phyloP scores from a whole-genome alignment of 2,797 vertebrate genomes.

The Furcifer pardalis region DNA sequence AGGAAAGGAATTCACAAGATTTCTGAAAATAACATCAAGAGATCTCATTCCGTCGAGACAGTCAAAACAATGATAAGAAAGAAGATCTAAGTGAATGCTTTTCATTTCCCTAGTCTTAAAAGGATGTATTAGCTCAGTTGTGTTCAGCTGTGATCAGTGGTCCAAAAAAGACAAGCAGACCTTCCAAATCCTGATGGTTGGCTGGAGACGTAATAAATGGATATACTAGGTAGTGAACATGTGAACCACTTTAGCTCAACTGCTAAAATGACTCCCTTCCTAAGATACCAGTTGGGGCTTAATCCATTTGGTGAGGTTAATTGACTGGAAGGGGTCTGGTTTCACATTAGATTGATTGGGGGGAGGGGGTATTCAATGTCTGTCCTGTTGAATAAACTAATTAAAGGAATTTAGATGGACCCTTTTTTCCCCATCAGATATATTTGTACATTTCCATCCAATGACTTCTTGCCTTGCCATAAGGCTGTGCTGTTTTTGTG shows the following conservation, averaged over 20 bases:
- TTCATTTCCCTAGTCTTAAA: too few relatives aligned
- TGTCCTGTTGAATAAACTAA: neutral
- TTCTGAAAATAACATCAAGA: too few relatives aligned
- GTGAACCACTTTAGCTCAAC: too few relatives aligned
- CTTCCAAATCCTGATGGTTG: neutral
- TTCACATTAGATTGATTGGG: neutral
- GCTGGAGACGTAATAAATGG: neutral
- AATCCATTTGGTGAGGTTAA: too few relatives aligned
- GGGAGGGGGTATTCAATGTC: too few relatives aligned
- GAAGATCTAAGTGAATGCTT: too few relatives aligned
- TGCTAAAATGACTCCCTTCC: too few relatives aligned
- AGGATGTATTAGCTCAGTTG: too few relatives aligned
- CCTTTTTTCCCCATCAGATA: neutral
- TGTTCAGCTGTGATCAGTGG: neutral
- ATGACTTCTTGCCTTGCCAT: neutral
- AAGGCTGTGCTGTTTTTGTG: neutral
- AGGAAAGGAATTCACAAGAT: too few relatives aligned
- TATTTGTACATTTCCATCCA: neutral
- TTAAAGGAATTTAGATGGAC: neutral
- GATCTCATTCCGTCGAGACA: too few relatives aligned
- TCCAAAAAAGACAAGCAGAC: neutral
- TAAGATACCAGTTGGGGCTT: neutral
- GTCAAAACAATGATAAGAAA: too few relatives aligned
- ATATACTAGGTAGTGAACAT: neutral
- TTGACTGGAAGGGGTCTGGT: neutral